These are phyloP conservation scores for Dynastes maya DNA, from an alignment of 2,888 invertebrate genomes.

Conservation along the genomic window DNA sequence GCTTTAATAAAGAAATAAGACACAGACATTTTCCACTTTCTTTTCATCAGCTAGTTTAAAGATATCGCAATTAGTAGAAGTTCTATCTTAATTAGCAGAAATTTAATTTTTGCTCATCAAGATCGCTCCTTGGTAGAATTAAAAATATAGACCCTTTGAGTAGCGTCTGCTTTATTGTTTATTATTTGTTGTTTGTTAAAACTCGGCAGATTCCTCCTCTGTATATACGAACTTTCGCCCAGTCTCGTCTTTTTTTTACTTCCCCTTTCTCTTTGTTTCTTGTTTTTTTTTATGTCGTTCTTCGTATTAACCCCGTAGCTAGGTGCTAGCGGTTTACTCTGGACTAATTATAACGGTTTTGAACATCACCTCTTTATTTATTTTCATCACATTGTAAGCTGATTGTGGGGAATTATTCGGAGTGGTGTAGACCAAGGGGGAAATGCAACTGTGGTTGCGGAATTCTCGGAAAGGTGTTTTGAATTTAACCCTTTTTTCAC, in stretches of 20 bases:
- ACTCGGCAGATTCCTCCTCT: background rate
- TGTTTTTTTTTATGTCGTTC: conserved; percentile 35
- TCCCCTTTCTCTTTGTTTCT: background rate
- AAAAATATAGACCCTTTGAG: conserved; percentile 30
- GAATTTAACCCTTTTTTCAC: conserved; percentile 18
- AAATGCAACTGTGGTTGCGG: background rate
- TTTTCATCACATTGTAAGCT: conserved; percentile 45
- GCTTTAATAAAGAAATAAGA: background rate
- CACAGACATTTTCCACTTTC: background rate
- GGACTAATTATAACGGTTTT: conserved; percentile 46
- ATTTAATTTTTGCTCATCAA: conserved; percentile 28
- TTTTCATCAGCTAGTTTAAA: conserved; percentile 23
- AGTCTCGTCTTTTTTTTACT: conserved; percentile 9
- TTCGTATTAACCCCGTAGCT: conserved; percentile 28
- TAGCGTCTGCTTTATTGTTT: background rate
- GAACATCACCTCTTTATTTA: conserved; percentile 48
- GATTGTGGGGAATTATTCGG: conserved; percentile 44
- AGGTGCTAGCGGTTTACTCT: conserved; percentile 25
- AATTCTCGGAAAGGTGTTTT: conserved; percentile 13
- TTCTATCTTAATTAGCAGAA: conserved; percentile 22
- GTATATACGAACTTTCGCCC: conserved; percentile 24
- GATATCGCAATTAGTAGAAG: conserved; percentile 5
- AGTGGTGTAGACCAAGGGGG: background rate
- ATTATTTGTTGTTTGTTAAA: background rate
- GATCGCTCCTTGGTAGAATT: conserved; percentile 14